Evolutionary conservation across 1,140 invertebrate species (phyloP).

Genomic region (Pinna nobilis): DNA sequence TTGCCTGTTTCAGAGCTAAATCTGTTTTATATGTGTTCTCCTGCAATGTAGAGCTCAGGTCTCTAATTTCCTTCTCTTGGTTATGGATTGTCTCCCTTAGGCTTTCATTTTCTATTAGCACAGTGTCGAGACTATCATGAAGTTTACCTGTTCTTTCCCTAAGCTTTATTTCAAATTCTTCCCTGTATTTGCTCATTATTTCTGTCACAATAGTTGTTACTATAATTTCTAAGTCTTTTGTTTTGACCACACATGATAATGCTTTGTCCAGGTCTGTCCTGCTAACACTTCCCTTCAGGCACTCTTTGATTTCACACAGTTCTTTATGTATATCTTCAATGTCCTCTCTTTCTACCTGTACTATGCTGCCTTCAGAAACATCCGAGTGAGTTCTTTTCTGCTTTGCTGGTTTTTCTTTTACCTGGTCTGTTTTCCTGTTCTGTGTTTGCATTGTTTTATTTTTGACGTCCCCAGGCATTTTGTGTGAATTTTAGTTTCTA

Average conservation of each 20-base stretch:
- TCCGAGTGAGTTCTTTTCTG: not conserved
- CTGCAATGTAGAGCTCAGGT: not conserved
- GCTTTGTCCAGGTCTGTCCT: not conserved
- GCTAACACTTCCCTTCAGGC: not conserved
- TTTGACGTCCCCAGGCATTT: too few relatives aligned
- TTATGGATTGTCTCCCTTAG: not conserved
- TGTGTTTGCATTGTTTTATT: too few relatives aligned
- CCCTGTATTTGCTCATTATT: not conserved
- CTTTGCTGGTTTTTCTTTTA: not conserved
- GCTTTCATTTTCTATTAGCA: conserved; percentile 7
- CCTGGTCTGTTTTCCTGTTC: too few relatives aligned
- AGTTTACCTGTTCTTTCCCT: not conserved
- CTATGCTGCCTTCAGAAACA: not conserved
- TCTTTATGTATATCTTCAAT: not conserved
- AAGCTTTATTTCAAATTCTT: not conserved
- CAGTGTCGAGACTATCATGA: not conserved
- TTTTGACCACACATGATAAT: too few relatives aligned
- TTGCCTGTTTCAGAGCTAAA: not conserved
- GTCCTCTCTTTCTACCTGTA: not conserved
- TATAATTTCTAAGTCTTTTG: not conserved
- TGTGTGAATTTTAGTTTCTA: too few relatives aligned
- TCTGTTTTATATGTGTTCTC: not conserved
- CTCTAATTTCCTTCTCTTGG: not conserved
- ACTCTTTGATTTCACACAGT: not conserved
- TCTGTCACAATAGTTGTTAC: conserved; percentile 8